Conservation (phyloP, 2,113 vertebrate genomes). For the Mesoclemmys tuberculata region DNA sequence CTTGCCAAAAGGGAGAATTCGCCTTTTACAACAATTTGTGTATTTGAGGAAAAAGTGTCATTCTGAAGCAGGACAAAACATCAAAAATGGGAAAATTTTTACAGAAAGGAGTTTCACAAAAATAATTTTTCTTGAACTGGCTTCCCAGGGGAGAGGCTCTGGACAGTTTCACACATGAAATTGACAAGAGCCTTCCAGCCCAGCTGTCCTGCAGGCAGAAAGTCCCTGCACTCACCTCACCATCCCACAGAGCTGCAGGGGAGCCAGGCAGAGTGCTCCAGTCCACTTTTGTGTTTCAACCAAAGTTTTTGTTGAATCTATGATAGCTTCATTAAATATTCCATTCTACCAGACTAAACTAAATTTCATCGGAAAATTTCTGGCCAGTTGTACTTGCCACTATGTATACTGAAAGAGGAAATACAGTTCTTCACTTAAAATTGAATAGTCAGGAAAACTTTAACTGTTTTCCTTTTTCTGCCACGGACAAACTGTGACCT, state of each 20-base stretch:
- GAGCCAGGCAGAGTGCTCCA: not conserved
- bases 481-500: not conserved
- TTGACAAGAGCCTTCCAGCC: not conserved
- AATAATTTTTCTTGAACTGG: not conserved
- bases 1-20: not conserved
- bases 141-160: not conserved
- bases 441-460: not conserved
- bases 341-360: not conserved
- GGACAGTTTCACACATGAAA: not conserved
- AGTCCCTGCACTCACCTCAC: not conserved
- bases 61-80: not conserved
- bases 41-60: not conserved
- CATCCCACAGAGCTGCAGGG: too few species aligned
- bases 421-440: not conserved
- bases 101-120: not conserved
- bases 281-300: not conserved
- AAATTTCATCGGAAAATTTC: not conserved
- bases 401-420: not conserved
- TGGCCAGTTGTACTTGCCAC: accelerated
- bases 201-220: not conserved
- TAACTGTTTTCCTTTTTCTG: not conserved
- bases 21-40: not conserved
- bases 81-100: not conserved
- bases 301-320: not conserved
- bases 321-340: not conserved